Base-by-base conservation (phyloP, 2,888 invertebrate genomes). In the Platycheirus albimanus region DNA sequence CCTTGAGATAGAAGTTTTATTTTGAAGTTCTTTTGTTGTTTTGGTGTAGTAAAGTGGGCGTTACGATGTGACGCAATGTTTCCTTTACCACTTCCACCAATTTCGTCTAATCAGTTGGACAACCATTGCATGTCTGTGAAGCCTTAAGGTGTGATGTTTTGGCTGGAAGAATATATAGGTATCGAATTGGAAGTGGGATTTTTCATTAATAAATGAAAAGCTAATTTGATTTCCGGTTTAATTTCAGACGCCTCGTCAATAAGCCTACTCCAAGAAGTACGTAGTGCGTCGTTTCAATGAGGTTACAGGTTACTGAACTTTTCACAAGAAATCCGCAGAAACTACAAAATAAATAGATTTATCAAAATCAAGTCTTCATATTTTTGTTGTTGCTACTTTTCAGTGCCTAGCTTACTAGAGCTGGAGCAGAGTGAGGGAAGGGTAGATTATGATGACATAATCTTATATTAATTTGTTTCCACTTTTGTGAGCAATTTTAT, bases 391-490 rank as follows among this genome's bases (percentile, higher is more conserved):
- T 24, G 3, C 24, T 24, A 6, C 24, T 15, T 17, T n/a, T n/a
- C n/a, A n/a, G n/a, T n/a, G n/a, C n/a, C n/a, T n/a, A n/a, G n/a
- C n/a, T n/a, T n/a, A n/a, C n/a, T n/a, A n/a, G n/a, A n/a, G n/a
- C 24, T 28, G n/a, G 38, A 45, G 41, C 1, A 28, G 51, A 19
- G n/a, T n/a, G 24, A 6, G 3, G n/a, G 6, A n/a, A 1, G 38
- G 13, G 10, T 11, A 41, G 54, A 72, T 77, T 81, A 77, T 81
- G 77, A 77, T 81, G 77, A 81, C 77, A 81, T 81, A 81, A 81
- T 81, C 81, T 72, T 54, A 67, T 72, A 77, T 77, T 77, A 81
- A 81, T 81, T 77, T 63, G 71, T 67, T 77, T 81, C 77, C 64
- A 64, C 51, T 75, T 79, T 79, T 79, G 51, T 54, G 74, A 54